phyloP scores from a whole-genome alignment of 2,888 invertebrate species.

The Erpobdella octoculata region DNA sequence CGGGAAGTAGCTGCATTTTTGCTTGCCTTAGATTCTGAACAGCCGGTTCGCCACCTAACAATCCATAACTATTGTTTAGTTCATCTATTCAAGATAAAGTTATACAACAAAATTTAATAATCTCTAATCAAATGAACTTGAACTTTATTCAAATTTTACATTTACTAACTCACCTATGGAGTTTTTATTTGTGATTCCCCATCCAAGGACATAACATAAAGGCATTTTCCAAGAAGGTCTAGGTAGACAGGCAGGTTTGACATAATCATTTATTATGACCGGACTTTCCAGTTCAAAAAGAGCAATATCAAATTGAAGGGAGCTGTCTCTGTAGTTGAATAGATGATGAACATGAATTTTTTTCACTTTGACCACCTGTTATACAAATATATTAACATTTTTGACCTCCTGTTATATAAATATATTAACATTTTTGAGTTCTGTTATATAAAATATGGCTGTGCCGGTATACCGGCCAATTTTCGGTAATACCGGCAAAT shows the following conservation, averaged over 20 bases:
- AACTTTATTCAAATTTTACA: no score
- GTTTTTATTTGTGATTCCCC: slow-evolving; percentile 20
- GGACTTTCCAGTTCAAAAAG: slow-evolving; percentile 23
- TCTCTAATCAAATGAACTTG: no score
- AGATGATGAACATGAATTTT: slow-evolving; percentile 21
- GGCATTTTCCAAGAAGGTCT: background rate
- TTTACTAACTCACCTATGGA: no score
- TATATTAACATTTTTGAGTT: no score
- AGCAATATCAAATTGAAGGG: slow-evolving; percentile 30
- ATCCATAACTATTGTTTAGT: background rate
- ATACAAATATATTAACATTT: background rate
- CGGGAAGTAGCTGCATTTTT: slow-evolving; percentile 45
- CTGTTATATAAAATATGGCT: no score
- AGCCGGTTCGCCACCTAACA: background rate
- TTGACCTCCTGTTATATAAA: background rate
- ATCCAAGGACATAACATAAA: slow-evolving; percentile 29
- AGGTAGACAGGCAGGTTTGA: slow-evolving; percentile 31
- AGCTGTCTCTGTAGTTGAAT: slow-evolving; percentile 7
- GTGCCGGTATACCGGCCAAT: no score
- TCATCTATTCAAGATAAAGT: background rate
- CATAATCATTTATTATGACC: slow-evolving; percentile 7
- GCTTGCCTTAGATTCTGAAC: slow-evolving; percentile 39
- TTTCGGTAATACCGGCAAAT: no score
- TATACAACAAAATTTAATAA: background rate
- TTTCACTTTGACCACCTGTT: slow-evolving; percentile 17